Evolutionary conservation across 64 coral and sea anemone genomes (phyloP).

Genomic region (Catalaphyllia jardinei): DNA sequence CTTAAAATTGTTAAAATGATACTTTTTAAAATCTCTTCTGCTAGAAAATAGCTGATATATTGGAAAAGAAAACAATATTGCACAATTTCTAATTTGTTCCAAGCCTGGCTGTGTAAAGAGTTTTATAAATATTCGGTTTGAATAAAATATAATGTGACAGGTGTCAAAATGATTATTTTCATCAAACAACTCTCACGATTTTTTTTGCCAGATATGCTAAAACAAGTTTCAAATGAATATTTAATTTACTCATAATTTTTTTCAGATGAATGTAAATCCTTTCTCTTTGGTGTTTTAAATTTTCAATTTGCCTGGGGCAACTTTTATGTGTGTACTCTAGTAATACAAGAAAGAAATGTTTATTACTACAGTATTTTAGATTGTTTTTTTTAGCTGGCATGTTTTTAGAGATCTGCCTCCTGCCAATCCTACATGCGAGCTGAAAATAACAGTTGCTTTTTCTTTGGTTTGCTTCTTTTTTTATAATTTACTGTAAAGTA

Average conservation of each 20-base stretch:
- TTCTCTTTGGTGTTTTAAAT: neutral
- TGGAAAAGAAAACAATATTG: neutral
- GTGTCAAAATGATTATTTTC: neutral
- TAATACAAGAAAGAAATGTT: too few species aligned
- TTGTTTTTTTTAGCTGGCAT: too few species aligned
- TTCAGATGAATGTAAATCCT: neutral
- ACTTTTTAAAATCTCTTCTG: neutral
- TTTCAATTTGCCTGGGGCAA: too few species aligned
- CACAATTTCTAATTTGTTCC: neutral
- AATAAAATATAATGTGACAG: neutral
- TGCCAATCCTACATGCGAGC: too few species aligned
- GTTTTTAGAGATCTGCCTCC: too few species aligned
- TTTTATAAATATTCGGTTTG: neutral
- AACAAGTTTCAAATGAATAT: neutral
- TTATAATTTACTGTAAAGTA: too few species aligned
- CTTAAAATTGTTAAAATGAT: neutral
- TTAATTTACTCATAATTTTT: neutral
- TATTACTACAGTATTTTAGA: too few species aligned
- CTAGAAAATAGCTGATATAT: neutral
- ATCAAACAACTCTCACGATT: neutral
- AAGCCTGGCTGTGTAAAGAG: neutral
- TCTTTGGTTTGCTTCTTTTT: too few species aligned
- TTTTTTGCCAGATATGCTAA: neutral
- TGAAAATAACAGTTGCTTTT: too few species aligned
- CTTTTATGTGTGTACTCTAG: neutral